Evolutionary conservation across 2,888 invertebrate genomes (phyloP), one percentile per base, ranked within the genome.

Genomic region (Quadriops clusia): DNA sequence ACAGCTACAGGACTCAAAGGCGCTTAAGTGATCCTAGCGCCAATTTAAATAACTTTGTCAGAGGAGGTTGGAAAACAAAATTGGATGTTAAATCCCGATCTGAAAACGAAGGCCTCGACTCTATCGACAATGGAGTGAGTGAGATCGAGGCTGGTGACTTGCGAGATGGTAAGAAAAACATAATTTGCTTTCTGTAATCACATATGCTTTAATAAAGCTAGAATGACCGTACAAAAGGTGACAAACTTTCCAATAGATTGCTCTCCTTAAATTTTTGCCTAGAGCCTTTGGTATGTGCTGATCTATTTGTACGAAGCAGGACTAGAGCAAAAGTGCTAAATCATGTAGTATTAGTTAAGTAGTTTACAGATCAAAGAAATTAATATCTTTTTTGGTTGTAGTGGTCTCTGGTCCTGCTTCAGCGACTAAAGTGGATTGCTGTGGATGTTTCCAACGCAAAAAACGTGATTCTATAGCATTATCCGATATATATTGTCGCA

Each of bases 81-180:
- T 58, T 68, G 17, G 69, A 70, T 33, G 61, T 67, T 1, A 73
- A 75, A 47, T 80, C 89, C 18, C 74, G 89, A 41, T 93, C 91
- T 16, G 93, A 93, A 64, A 84, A 86, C 57, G 91, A 89, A 61
- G 89, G 89, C 1, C 72, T 93, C 25, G 91, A 93, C 64, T 76
- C 74, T 16, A 74, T 87, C 56, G 80, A 77, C 38, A 77, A 76
- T 57, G 89, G 85, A 23, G 70, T 85, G 30, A 83, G 79, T 21
- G 93, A 93, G 65, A 90, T 94, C 41, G 90, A 93, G 65, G 93
- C 91, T 16, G 89, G 89, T 5, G 90, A 91, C 62, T 70, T 93
- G 41, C 70, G 87, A 60, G 89, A 90, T 63, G 90, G 89, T 90
- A 68, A 66, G 66, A 13, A 18, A 20, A n/a, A n/a, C n/a, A n/a